Percentiles rank a stretch among this genome's conserved stretches.
Evolutionary conservation across 2,888 invertebrate genomes (phyloP).

Genomic region (Drosophila anomalata): DNA sequence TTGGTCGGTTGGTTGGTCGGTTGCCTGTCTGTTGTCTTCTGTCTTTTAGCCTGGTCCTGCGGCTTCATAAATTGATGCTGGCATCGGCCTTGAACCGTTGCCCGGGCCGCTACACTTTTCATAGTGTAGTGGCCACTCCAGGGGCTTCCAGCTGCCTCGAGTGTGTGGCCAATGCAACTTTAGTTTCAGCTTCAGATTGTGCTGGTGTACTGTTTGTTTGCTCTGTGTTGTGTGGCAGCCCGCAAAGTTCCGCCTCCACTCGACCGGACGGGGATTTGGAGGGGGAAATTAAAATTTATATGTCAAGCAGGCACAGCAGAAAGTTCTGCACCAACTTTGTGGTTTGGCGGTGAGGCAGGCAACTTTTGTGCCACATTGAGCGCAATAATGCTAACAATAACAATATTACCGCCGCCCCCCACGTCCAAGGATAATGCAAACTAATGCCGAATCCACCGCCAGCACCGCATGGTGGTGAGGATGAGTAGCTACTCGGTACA

Average conservation of each 20-base stretch:
- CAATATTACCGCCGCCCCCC: slow-evolving; percentile 48
- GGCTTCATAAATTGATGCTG: slow-evolving; percentile 46
- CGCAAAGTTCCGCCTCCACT: slow-evolving; percentile 46
- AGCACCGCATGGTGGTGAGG: slow-evolving; percentile 22
- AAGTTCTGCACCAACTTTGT: slow-evolving; percentile 57
- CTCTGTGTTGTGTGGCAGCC: slow-evolving; percentile 36
- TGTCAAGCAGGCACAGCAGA: slow-evolving; percentile 55
- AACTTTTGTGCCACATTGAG: slow-evolving; percentile 63
- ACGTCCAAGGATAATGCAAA: slow-evolving; percentile 59
- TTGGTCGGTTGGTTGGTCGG: slow-evolving; percentile 5
- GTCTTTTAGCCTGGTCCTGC: slow-evolving; percentile 3
- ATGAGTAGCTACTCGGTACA: slow-evolving; percentile 9
- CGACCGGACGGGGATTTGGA: not conserved
- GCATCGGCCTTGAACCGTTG: slow-evolving; percentile 43
- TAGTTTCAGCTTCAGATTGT: slow-evolving; percentile 38
- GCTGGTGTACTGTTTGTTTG: slow-evolving; percentile 28
- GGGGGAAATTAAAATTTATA: slow-evolving; percentile 62
- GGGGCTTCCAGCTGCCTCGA: slow-evolving; percentile 28
- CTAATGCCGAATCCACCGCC: slow-evolving; percentile 61
- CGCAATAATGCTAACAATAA: slow-evolving; percentile 62
- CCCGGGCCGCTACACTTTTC: slow-evolving; percentile 14
- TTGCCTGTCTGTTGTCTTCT: slow-evolving; percentile 21
- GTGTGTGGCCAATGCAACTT: slow-evolving; percentile 45
- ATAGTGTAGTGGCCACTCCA: slow-evolving; percentile 41
- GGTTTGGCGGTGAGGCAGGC: slow-evolving; percentile 45